Base-by-base conservation (phyloP, 2,888 invertebrate genomes). In the Xiphydria camelus region DNA sequence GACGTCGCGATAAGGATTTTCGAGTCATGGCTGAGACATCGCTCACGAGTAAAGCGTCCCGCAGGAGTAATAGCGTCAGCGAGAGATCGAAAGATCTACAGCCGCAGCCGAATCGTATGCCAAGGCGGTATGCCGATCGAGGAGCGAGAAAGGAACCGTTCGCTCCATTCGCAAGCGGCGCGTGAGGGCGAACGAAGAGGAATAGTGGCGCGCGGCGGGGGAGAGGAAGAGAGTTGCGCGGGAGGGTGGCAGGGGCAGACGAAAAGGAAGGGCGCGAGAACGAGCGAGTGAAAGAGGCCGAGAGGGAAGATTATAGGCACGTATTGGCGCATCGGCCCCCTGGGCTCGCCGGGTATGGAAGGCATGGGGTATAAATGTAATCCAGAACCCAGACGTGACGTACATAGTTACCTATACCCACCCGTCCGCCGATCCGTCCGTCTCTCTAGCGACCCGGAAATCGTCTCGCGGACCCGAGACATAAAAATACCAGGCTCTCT, bases 271-370 rank as follows among this genome's bases (percentile, higher is more conserved):
- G 29, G 50, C 45, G 45, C 46, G 39, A 41, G 49, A 45, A 32
- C 26, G 14, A 23, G 40, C 9, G 25, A 20, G 20, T 18, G 49
- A 25, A 40, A 31, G 22, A 40, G 37, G 37, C 18, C 29, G 21
- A 35, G 41, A 36, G 49, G 57, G 61, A 64, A 66, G 66, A 68
- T 70, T 71, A 71, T 71, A 67, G 69, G 68, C 72, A 71, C 71
- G 71, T 71, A 71, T 71, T 70, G 72, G 72, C 70, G 72, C 71
- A 71, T 72, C 68, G 69, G 61, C 59, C 71, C 66, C 65, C 55
- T 59, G 64, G 63, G 65, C 44, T 61, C 64, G 41, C 57, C 55
- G 46, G 40, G 33, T 33, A 46, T 32, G 44, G 41, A 29, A 20
- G 42, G 45, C 38, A 42, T 36, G 41, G 52, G 62, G 60, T 67